Evolutionary conservation across 2,797 vertebrate species (phyloP).

Genomic region (Chiloscyllium punctatum): DNA sequence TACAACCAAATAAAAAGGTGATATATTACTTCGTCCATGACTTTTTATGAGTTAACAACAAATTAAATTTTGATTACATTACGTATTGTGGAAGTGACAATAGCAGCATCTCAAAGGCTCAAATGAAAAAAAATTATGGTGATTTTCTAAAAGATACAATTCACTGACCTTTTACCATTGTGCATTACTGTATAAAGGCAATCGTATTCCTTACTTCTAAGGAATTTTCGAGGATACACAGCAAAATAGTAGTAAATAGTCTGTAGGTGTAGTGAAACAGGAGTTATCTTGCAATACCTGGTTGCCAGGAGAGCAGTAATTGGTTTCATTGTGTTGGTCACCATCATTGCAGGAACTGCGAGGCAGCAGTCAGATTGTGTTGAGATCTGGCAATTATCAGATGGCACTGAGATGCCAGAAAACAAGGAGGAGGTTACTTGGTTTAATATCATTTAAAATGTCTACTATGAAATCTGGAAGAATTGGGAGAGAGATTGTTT

Average conservation of each 20-base stretch:
- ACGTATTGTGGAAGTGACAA: background rate
- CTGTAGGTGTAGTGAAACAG: background rate
- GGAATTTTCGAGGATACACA: background rate
- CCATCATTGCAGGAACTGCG: background rate
- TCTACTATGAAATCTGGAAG: background rate
- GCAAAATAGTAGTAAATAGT: background rate
- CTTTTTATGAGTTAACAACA: background rate
- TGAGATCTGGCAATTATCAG: background rate
- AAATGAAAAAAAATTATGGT: background rate
- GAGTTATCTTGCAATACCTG: background rate
- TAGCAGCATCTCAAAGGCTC: background rate
- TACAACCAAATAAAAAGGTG: background rate
- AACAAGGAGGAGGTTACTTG: background rate
- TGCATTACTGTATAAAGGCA: background rate
- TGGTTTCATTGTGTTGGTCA: background rate
- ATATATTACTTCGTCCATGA: background rate
- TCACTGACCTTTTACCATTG: background rate
- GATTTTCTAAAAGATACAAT: background rate
- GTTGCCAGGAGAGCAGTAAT: background rate
- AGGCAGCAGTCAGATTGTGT: background rate
- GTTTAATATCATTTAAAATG: background rate
- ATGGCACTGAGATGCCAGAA: background rate
- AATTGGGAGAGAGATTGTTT: background rate
- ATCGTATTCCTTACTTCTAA: background rate
- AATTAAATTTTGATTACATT: background rate